A percentile compares a stretch with the other conserved stretches of the same genome.
phyloP scores from a whole-genome alignment of 2,797 vertebrate species.

The Phrynocephalus forsythii region DNA sequence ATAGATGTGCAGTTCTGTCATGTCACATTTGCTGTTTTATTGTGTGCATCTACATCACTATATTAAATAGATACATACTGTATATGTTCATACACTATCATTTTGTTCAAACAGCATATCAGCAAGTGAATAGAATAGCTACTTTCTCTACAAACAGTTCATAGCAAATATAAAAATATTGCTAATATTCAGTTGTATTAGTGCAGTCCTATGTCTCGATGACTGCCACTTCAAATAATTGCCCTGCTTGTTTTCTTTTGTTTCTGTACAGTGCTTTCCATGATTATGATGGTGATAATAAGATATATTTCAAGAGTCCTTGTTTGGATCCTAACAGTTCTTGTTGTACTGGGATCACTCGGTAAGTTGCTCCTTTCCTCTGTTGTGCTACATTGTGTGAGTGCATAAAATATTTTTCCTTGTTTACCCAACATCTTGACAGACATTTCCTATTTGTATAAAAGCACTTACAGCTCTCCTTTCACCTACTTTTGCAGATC shows the following conservation, averaged over 20 bases:
- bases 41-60: slow-evolving; percentile 57
- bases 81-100: slow-evolving; percentile 26
- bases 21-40: slow-evolving; percentile 67
- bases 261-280: slow-evolving; percentile 89
- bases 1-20: slow-evolving; percentile 52
- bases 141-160: slow-evolving; percentile 38
- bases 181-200: slow-evolving; percentile 20
- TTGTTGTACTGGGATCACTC: slow-evolving; percentile 92
- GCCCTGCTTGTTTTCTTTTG: slow-evolving; percentile 62
- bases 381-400: not conserved
- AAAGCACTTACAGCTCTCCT: not conserved
- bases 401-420: not conserved
- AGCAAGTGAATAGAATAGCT: slow-evolving; percentile 45
- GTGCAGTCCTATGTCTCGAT: slow-evolving; percentile 19
- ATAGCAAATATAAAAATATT: slow-evolving; percentile 32
- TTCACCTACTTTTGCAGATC: not conserved
- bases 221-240: slow-evolving; percentile 62
- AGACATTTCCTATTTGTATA: not conserved
- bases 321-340: slow-evolving; percentile 94
- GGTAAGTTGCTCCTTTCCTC: slow-evolving; percentile 81
- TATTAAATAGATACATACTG: slow-evolving; percentile 49
- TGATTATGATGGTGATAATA: slow-evolving; percentile 97
- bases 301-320: slow-evolving; percentile 96
- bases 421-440: not conserved
- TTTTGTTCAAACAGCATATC: slow-evolving; percentile 51